Evolutionary conservation across 2,888 invertebrate genomes (phyloP).

Genomic region (Abscondita cerata): DNA sequence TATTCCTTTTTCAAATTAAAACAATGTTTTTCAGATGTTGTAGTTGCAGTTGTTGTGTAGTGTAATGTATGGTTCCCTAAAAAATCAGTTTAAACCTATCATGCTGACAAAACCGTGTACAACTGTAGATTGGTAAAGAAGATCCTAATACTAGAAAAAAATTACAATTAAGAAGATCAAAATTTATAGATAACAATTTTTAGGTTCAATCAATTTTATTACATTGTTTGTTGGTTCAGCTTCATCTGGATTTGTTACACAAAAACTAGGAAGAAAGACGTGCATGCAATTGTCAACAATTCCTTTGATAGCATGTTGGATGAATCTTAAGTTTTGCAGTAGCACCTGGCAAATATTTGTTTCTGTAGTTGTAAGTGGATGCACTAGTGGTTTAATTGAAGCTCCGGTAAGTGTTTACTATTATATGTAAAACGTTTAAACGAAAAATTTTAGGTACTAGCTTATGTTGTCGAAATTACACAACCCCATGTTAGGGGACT

Average conservation of each 20-base stretch:
- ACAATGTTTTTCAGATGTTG: too few species aligned
- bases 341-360: constrained; percentile 70
- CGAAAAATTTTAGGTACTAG: constrained; percentile 49
- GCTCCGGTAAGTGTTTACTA: constrained; percentile 70
- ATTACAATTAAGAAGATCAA: too few species aligned
- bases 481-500: constrained; percentile 10
- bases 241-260: constrained; percentile 73
- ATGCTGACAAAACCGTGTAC: too few species aligned
- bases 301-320: constrained; percentile 78
- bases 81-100: too few species aligned
- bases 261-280: constrained; percentile 72
- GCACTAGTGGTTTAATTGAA: constrained; percentile 80
- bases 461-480: constrained; percentile 12
- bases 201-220: constrained; percentile 81
- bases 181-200: constrained; percentile 32
- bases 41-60: too few species aligned
- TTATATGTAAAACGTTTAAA: not conserved
- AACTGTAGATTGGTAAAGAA: too few species aligned
- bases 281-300: constrained; percentile 79
- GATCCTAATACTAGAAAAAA: too few species aligned
- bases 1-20: too few species aligned
- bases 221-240: constrained; percentile 81
- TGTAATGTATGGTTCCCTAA: too few species aligned
- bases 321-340: constrained; percentile 72
- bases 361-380: constrained; percentile 74